Evolutionary conservation across 2,797 vertebrate genomes (phyloP).

Genomic region (Liparis tanakae): DNA sequence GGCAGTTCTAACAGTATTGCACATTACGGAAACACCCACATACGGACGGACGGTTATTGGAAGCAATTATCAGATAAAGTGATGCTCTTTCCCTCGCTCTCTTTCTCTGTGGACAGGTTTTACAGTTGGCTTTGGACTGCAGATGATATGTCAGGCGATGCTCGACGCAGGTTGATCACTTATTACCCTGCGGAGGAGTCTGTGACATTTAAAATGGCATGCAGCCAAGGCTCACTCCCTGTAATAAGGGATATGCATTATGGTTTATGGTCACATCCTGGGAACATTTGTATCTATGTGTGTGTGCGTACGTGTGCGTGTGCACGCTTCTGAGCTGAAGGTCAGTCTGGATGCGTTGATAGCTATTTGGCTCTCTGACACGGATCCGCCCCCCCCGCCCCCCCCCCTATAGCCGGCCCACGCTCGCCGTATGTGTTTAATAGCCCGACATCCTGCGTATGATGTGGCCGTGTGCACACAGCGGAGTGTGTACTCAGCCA

Average conservation of each 20-base stretch:
- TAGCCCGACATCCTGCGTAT: slow-evolving; percentile 55
- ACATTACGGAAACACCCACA: slow-evolving; percentile 5
- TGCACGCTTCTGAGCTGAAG: slow-evolving; percentile 63
- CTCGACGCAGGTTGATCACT: slow-evolving; percentile 64
- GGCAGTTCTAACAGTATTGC: not conserved
- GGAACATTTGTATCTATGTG: slow-evolving; percentile 52
- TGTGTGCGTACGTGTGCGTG: slow-evolving; percentile 28
- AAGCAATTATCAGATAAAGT: slow-evolving; percentile 29
- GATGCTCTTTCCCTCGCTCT: not conserved
- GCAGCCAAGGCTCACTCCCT: slow-evolving; percentile 63
- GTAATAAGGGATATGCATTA: slow-evolving; percentile 74
- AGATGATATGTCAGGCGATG: slow-evolving; percentile 40
- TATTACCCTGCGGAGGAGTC: slow-evolving; percentile 65
- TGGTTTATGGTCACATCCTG: slow-evolving; percentile 76
- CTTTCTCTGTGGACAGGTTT: slow-evolving; percentile 15
- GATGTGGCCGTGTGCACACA: slow-evolving; percentile 46
- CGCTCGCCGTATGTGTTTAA: slow-evolving; percentile 41
- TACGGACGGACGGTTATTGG: slow-evolving; percentile 27
- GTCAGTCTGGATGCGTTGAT: slow-evolving; percentile 73
- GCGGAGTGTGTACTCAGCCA: slow-evolving; percentile 1
- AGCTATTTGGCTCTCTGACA: slow-evolving; percentile 73
- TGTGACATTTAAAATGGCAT: slow-evolving; percentile 81
- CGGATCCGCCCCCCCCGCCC: slow-evolving; percentile 47
- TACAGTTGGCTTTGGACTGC: slow-evolving; percentile 33
- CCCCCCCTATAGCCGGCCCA: slow-evolving; percentile 41